phyloP scores from a whole-genome alignment of 2,797 vertebrate genomes.

The Sphenopsis melanotis region DNA sequence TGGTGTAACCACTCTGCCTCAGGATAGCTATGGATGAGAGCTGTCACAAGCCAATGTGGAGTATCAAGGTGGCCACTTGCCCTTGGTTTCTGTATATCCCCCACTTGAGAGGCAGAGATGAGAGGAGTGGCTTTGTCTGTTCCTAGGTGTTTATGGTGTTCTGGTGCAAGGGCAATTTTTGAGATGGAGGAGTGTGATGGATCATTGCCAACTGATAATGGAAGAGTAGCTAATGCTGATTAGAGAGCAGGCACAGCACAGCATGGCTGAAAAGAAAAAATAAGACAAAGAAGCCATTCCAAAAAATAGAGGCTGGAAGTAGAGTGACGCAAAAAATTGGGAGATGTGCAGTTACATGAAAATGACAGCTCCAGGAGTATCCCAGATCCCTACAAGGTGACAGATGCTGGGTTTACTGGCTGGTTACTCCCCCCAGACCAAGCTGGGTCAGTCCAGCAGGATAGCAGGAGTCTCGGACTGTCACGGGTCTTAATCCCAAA shows the following conservation, averaged over 20 bases:
- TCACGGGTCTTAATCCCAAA: neutral
- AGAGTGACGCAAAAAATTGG: neutral
- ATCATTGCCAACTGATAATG: slow-evolving; percentile 9
- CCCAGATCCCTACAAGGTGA: neutral
- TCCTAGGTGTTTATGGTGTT: neutral
- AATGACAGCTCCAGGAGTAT: neutral
- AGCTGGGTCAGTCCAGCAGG: neutral
- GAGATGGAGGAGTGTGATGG: neutral
- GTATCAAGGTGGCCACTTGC: neutral
- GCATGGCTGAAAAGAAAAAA: neutral
- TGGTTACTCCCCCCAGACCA: neutral
- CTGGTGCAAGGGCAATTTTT: neutral
- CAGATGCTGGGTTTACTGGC: neutral
- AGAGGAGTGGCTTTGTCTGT: neutral
- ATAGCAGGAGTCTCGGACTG: neutral
- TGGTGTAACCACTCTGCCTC: neutral
- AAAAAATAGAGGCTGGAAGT: neutral
- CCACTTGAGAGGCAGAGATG: neutral
- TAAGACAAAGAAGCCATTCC: neutral
- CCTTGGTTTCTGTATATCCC: neutral
- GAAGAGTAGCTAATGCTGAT: neutral
- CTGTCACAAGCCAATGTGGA: neutral
- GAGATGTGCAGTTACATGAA: neutral
- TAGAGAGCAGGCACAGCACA: neutral
- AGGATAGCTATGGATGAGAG: neutral